Conservation (phyloP, 2,888 invertebrate genomes). For the Criorhina ranunculi region DNA sequence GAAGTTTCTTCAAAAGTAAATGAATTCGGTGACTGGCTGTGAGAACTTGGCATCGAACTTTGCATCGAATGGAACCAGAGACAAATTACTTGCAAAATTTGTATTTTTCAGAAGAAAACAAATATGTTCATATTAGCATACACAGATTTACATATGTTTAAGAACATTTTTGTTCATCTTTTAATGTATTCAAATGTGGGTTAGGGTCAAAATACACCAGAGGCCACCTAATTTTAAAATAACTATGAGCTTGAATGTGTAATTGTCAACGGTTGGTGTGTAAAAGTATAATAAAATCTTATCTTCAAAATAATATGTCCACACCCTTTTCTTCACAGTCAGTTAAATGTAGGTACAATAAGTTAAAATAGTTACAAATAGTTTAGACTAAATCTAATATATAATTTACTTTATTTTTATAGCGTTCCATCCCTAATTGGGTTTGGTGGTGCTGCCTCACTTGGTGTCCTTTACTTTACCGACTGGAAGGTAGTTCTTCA, state of each 20-base stretch:
- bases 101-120: background rate
- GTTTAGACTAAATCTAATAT: too few species aligned
- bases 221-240: slow-evolving; percentile 6
- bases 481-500: slow-evolving; percentile 91
- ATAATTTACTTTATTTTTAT: slow-evolving; percentile 69
- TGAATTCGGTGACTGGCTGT: too few species aligned
- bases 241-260: background rate
- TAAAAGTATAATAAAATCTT: too few species aligned
- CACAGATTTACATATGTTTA: too few species aligned
- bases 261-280: background rate
- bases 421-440: slow-evolving; percentile 87
- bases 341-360: too few species aligned
- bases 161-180: background rate
- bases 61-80: background rate
- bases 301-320: too few species aligned
- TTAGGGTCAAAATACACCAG: background rate
- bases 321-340: too few species aligned
- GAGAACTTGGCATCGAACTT: too few species aligned
- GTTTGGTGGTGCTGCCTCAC: slow-evolving; percentile 88
- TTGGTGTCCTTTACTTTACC: slow-evolving; percentile 88
- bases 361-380: too few species aligned
- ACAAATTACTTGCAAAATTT: background rate
- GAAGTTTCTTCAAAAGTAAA: too few species aligned
- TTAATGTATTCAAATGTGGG: slow-evolving; percentile 8
- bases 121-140: slow-evolving; percentile 1